phyloP scores from a whole-genome alignment of 2,797 vertebrate genomes.

The Pelodytes ibericus region DNA sequence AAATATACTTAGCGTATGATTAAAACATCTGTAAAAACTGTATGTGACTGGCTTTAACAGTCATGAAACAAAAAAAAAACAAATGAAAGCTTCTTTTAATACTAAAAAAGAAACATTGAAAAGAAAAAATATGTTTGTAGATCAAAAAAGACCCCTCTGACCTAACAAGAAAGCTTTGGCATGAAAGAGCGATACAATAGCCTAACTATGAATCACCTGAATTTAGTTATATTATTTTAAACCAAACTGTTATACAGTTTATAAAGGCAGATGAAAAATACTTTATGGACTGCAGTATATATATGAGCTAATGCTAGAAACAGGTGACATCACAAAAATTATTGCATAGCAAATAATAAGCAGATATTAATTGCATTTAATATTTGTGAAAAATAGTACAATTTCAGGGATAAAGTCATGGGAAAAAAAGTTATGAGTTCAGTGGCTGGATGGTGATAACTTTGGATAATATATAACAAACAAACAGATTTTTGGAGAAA shows the following conservation, averaged over 20 bases:
- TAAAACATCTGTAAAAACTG: background rate
- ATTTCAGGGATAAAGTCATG: background rate
- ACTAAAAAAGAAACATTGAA: constrained; percentile 13
- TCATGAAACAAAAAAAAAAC: constrained; percentile 15
- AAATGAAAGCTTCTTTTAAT: constrained; percentile 2
- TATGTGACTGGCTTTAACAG: background rate
- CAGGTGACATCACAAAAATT: background rate
- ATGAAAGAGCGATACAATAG: constrained; percentile 24
- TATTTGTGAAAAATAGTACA: background rate
- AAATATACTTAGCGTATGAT: constrained; percentile 7
- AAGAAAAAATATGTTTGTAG: constrained; percentile 31
- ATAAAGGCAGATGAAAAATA: constrained; percentile 5
- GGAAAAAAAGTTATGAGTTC: background rate
- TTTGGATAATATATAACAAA: too few species aligned
- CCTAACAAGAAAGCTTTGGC: constrained; percentile 25
- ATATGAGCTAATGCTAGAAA: background rate
- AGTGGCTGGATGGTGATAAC: too few species aligned
- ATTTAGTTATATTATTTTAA: constrained; percentile 11
- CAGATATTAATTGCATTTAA: background rate
- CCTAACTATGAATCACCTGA: constrained; percentile 11
- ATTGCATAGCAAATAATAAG: background rate
- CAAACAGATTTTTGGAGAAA: too few species aligned
- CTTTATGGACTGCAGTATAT: background rate
- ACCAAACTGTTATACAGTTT: background rate
- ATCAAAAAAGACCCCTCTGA: constrained; percentile 33